Evolutionary conservation across 2,888 invertebrate species (phyloP).

Genomic region (Tillus elongatus): DNA sequence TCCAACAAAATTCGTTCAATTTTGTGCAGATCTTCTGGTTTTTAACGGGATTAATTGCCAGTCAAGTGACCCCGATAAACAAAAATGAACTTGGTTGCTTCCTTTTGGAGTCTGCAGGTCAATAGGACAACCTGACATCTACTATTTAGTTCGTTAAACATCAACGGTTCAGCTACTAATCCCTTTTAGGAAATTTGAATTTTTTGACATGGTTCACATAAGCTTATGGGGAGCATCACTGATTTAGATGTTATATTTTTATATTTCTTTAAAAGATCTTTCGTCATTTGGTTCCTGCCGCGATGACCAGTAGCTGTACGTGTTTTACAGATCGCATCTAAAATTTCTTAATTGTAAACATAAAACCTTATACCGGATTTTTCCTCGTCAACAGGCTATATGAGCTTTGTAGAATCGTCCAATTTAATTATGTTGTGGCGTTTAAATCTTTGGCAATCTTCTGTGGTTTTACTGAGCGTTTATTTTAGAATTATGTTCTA

Average conservation of each 20-base stretch:
- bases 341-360: slow-evolving; percentile 1
- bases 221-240: neutral
- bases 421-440: slow-evolving; percentile 1
- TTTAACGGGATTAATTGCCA: neutral
- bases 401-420: slow-evolving; percentile 2
- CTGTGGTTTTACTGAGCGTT: neutral
- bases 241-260: slow-evolving; percentile 1
- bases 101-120: neutral
- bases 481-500: neutral
- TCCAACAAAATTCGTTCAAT: neutral
- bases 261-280: neutral
- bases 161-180: slow-evolving; percentile 1
- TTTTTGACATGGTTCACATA: slow-evolving; percentile 3
- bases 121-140: neutral
- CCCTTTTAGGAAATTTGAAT: too few species aligned
- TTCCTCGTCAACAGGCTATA: neutral
- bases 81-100: slow-evolving; percentile 3
- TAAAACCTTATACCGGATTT: slow-evolving; percentile 1
- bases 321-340: slow-evolving; percentile 1
- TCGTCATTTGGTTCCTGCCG: slow-evolving; percentile 1
- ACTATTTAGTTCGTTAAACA: neutral
- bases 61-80: slow-evolving; percentile 2
- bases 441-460: slow-evolving; percentile 1
- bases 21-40: neutral
- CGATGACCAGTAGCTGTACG: slow-evolving; percentile 1